These are phyloP conservation scores for Psittacula echo DNA, from an alignment of 2,797 vertebrate species.

Conservation along the genomic window DNA sequence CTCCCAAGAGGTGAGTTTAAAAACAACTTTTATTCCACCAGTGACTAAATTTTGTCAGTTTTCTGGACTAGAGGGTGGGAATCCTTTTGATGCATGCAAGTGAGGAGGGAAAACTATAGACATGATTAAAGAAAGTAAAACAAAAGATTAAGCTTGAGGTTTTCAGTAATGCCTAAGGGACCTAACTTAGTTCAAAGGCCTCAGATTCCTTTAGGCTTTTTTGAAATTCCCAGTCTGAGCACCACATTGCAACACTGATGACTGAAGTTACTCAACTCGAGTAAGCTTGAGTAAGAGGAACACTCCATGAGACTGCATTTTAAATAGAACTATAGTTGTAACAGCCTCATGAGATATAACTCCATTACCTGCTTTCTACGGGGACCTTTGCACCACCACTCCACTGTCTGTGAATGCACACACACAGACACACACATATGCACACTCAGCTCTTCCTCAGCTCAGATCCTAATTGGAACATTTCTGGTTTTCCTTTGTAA, in stretches of 20 bases:
- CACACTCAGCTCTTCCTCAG: not conserved
- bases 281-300: not conserved
- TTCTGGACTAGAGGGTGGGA: not conserved
- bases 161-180: not conserved
- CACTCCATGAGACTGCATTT: not conserved
- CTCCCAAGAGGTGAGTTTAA: not conserved
- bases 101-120: not conserved
- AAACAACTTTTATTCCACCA: not conserved
- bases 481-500: not conserved
- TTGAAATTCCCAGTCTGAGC: not conserved
- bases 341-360: not conserved
- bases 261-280: not conserved
- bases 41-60: not conserved
- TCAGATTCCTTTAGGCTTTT: constrained; percentile 1
- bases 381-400: not conserved
- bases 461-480: not conserved
- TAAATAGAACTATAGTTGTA: not conserved
- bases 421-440: rapidly evolving
- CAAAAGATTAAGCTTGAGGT: constrained; percentile 16
- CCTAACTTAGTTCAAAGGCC: constrained; percentile 23
- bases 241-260: not conserved
- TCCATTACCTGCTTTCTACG: not conserved
- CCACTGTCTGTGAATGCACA: not conserved
- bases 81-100: not conserved
- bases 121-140: constrained; percentile 9